A percentile compares a stretch with the other conserved stretches of the same genome.
phyloP scores from a whole-genome alignment of 1,140 invertebrate species.

The Orchesella cincta region DNA sequence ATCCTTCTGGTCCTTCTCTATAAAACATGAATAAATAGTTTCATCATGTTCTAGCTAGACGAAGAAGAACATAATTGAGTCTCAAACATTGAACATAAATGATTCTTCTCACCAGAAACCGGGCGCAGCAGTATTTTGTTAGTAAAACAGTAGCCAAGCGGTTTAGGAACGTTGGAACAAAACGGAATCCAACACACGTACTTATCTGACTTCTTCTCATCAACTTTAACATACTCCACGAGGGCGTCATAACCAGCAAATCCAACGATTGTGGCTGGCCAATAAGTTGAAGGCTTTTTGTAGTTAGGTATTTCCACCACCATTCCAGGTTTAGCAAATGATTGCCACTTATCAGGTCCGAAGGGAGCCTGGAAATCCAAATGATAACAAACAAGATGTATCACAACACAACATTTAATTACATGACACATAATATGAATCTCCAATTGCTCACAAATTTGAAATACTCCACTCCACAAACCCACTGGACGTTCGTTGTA shows the following conservation, averaged over 20 bases:
- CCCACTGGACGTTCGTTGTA: too few species aligned
- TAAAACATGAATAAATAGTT: not conserved
- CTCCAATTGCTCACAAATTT: too few species aligned
- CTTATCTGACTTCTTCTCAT: not conserved
- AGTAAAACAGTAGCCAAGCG: not conserved
- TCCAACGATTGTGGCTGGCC: not conserved
- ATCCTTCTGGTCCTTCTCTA: not conserved
- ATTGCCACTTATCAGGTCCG: too few species aligned
- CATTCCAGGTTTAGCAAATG: too few species aligned
- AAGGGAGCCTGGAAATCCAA: too few species aligned
- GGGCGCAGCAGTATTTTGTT: not conserved
- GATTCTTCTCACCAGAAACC: not conserved
- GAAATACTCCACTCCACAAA: too few species aligned
- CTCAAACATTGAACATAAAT: not conserved
- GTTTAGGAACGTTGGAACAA: not conserved
- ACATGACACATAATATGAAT: too few species aligned
- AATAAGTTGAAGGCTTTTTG: too few species aligned
- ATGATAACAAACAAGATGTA: too few species aligned
- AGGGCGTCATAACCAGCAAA: slow-evolving; percentile 3
- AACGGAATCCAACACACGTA: not conserved
- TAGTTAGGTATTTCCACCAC: too few species aligned
- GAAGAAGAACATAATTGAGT: not conserved
- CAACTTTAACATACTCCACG: not conserved
- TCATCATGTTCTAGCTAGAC: not conserved
- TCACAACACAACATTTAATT: too few species aligned